These are phyloP conservation scores for Synergus japonicus DNA, from an alignment of 2,888 invertebrate genomes.

Conservation along the genomic window DNA sequence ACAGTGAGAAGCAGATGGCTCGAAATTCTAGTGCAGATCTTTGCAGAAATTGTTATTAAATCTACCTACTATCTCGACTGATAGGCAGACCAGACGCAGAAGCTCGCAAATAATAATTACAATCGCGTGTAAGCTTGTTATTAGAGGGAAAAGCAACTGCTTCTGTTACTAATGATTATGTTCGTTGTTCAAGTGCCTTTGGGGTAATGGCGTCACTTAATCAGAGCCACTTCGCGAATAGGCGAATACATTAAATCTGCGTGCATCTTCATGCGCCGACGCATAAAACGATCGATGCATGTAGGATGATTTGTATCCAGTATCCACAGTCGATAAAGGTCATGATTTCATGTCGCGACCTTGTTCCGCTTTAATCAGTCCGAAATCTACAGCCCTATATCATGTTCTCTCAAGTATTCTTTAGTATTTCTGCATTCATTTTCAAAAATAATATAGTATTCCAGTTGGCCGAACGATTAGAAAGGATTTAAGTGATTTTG, in stretches of 20 bases:
- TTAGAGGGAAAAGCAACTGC: slow-evolving; percentile 62
- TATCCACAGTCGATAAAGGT: slow-evolving; percentile 3
- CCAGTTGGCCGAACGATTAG: no score
- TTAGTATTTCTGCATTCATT: not conserved
- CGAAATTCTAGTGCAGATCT: slow-evolving; percentile 6
- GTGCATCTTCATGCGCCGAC: slow-evolving; percentile 44
- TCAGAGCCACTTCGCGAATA: slow-evolving; percentile 56
- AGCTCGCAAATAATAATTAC: slow-evolving; percentile 66
- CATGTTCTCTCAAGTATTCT: not conserved
- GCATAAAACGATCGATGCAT: slow-evolving; percentile 46
- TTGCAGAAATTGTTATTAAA: slow-evolving; percentile 13
- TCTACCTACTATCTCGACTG: slow-evolving; percentile 44
- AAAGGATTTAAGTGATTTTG: no score
- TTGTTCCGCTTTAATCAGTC: not conserved
- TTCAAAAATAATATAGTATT: not conserved
- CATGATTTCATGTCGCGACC: not conserved
- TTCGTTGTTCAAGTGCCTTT: slow-evolving; percentile 62
- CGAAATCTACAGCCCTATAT: not conserved
- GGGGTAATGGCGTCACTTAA: slow-evolving; percentile 62
- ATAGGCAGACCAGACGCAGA: slow-evolving; percentile 16
- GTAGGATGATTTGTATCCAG: not conserved
- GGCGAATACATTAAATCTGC: slow-evolving; percentile 41
- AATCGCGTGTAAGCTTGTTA: slow-evolving; percentile 65
- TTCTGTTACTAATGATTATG: slow-evolving; percentile 67
- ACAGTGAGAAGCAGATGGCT: not conserved